Conservation (phyloP, 2,113 vertebrate genomes). For the Petroica traversi region DNA sequence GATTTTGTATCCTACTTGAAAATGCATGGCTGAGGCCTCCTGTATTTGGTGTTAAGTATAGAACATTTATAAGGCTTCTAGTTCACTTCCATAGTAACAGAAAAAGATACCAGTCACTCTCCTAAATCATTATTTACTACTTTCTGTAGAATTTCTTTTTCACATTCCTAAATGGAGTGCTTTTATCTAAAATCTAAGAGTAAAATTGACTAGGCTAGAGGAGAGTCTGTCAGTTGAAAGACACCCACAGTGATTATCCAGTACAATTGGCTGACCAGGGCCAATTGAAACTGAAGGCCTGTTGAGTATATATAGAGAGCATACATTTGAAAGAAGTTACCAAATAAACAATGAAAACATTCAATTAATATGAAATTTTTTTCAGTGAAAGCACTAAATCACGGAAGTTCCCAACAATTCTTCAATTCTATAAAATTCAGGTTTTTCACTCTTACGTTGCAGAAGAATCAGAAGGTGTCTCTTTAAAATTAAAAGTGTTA, state of each 20-base stretch:
- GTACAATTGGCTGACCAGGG: neutral
- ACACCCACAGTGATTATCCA: neutral
- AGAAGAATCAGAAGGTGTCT: neutral
- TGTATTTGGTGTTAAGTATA: neutral
- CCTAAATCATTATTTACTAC: neutral
- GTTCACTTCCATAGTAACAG: neutral
- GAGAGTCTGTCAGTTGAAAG: neutral
- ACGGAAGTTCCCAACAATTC: neutral
- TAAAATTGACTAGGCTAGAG: too few relatives aligned
- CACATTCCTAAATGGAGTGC: neutral
- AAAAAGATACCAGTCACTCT: neutral
- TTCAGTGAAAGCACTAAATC: neutral
- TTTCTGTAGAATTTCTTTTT: neutral
- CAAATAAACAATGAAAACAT: neutral
- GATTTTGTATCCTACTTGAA: neutral
- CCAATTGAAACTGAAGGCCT: neutral
- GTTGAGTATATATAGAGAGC: neutral
- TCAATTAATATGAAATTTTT: neutral
- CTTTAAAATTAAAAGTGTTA: neutral
- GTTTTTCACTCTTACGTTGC: neutral
- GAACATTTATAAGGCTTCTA: neutral
- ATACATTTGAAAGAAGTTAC: neutral
- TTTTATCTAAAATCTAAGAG: neutral
- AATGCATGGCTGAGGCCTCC: neutral
- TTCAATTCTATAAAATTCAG: neutral